Percentiles rank a stretch among this genome's conserved stretches.
Conservation (phyloP, 2,888 invertebrate genomes). For the Nesidiocoris tenuis region DNA sequence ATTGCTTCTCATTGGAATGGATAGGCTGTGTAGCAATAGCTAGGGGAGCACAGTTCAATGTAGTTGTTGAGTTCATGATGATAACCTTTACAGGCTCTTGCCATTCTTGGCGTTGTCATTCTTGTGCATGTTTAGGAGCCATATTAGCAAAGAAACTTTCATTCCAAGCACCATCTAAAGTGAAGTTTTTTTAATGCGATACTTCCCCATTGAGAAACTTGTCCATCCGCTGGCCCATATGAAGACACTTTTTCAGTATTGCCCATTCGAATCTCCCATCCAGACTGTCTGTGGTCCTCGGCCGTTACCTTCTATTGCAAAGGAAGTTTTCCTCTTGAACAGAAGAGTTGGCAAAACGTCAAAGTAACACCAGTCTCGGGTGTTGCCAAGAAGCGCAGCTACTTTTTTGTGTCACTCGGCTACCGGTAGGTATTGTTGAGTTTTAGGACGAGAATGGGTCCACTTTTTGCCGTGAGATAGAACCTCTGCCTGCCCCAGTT, state of each 20-base stretch:
- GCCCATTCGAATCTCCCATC: not conserved
- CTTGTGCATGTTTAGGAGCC: too few species aligned
- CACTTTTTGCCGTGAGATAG: not conserved
- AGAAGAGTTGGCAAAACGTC: slow-evolving; percentile 24
- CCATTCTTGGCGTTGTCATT: too few species aligned
- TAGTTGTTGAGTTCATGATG: too few species aligned
- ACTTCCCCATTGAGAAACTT: not conserved
- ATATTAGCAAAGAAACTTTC: too few species aligned
- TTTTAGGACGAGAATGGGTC: not conserved
- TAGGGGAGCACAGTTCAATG: too few species aligned
- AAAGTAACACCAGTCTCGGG: slow-evolving; percentile 21
- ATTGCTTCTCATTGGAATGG: too few species aligned
- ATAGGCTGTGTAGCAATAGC: too few species aligned
- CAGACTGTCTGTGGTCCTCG: slow-evolving; percentile 5
- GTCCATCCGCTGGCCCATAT: not conserved
- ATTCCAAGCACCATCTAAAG: too few species aligned
- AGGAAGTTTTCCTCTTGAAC: slow-evolving; percentile 18
- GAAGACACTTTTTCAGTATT: not conserved
- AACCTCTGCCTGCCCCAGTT: not conserved
- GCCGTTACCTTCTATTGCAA: slow-evolving; percentile 9
- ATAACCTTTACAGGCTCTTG: too few species aligned
- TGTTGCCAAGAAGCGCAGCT: slow-evolving; percentile 20
- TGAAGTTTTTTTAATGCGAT: too few species aligned
- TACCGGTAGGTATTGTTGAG: slow-evolving; percentile 15
- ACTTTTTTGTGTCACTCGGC: not conserved